Conservation (phyloP, 2,113 vertebrate genomes). For the Indicator maculatus region DNA sequence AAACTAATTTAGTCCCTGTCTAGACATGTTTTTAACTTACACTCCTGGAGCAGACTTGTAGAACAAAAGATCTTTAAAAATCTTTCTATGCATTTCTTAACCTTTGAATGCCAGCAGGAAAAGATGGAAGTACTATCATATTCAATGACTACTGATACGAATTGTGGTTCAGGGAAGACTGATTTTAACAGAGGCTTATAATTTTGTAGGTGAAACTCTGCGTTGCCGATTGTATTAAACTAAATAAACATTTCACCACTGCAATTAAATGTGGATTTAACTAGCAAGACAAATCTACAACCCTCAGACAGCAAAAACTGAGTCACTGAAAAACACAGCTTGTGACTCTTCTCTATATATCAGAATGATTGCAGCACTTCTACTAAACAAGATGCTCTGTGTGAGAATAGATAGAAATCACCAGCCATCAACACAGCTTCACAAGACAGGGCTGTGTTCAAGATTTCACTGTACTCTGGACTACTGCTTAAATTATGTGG, state of each 20-base stretch:
- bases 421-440: accelerated
- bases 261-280: neutral
- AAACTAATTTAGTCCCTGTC: neutral
- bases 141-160: neutral
- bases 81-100: neutral
- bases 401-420: neutral
- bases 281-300: neutral
- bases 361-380: neutral
- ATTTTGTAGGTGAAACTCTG: neutral
- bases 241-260: neutral
- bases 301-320: neutral
- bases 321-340: neutral
- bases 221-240: neutral
- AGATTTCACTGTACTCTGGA: neutral
- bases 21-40: neutral
- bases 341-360: neutral
- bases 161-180: neutral
- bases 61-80: neutral
- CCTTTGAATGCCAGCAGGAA: neutral
- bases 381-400: neutral
- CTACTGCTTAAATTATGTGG: neutral
- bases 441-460: neutral
- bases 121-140: neutral
- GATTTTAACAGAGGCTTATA: neutral
- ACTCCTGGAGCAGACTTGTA: neutral